These are phyloP conservation scores for Enteromius trimaculatus DNA, from an alignment of 2,797 vertebrate genomes.

Conservation along the genomic window DNA sequence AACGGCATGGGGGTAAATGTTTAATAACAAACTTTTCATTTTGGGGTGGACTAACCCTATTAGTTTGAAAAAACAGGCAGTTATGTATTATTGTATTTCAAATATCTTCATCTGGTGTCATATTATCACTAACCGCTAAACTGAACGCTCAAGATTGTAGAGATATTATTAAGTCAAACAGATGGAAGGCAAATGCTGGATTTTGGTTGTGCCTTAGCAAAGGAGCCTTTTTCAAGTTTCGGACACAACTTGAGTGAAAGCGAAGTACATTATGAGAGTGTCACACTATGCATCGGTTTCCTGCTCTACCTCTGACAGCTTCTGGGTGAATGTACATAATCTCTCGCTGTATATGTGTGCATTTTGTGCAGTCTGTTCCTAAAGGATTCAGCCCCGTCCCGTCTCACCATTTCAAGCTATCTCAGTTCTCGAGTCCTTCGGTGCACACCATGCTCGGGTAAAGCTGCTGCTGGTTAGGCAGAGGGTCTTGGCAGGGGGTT, in stretches of 20 bases:
- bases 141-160: background rate
- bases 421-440: constrained; percentile 81
- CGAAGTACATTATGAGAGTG: constrained; percentile 16
- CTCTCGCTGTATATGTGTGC: constrained; percentile 29
- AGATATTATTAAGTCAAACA: background rate
- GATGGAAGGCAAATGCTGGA: background rate
- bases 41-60: no score
- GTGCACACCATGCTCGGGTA: constrained; percentile 78
- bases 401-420: background rate
- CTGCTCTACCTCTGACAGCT: constrained; percentile 31
- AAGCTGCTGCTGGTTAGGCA: constrained; percentile 69
- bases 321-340: constrained; percentile 39
- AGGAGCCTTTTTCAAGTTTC: background rate
- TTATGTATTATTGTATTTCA: background rate
- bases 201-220: background rate
- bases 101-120: background rate
- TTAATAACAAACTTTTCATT: no score
- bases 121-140: background rate
- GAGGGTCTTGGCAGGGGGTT: constrained; percentile 69
- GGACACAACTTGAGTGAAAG: constrained; percentile 3
- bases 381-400: background rate
- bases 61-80: background rate
- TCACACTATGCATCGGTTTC: constrained; percentile 25
- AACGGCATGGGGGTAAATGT: no score
- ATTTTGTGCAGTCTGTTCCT: constrained; percentile 11